phyloP scores from a whole-genome alignment of 2,113 vertebrate genomes.

The Notarius quadriscutis region DNA sequence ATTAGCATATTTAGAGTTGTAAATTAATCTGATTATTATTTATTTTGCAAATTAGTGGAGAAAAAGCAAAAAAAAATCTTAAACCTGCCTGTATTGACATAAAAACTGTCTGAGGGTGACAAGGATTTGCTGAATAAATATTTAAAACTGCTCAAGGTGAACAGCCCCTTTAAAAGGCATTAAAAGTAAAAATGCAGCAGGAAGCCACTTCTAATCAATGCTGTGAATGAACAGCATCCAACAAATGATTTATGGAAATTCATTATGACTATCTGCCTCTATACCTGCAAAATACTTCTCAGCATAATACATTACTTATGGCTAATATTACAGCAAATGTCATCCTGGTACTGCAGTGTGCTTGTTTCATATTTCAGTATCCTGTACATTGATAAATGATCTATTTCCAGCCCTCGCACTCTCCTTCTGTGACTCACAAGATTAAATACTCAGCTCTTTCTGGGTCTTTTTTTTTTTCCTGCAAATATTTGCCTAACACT shows the following conservation, averaged over 20 bases:
- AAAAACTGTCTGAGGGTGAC: neutral
- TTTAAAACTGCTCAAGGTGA: neutral
- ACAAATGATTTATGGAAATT: conserved; percentile 17
- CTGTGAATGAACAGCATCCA: neutral
- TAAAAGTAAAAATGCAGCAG: neutral
- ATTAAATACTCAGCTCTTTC: conserved; percentile 53
- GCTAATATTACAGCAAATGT: neutral
- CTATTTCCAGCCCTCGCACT: conserved; percentile 20
- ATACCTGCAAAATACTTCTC: conserved; percentile 7
- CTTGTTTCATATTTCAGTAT: conserved; percentile 73
- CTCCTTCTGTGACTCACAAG: conserved; percentile 20
- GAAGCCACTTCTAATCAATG: conserved; percentile 10
- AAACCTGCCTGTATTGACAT: neutral
- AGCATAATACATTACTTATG: neutral
- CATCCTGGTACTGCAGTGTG: conserved; percentile 53
- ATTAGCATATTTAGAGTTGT: neutral
- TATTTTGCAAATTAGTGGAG: neutral
- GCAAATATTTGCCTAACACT: conserved; percentile 26
- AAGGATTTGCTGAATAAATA: neutral
- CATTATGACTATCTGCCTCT: conserved; percentile 1
- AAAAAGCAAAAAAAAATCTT: neutral
- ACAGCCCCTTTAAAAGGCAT: neutral
- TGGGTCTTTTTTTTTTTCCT: conserved; percentile 5
- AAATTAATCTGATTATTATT: neutral
- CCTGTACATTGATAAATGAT: conserved; percentile 49